phyloP scores from a whole-genome alignment of 2,888 invertebrate genomes.

The Macrosoma leucophasiata region DNA sequence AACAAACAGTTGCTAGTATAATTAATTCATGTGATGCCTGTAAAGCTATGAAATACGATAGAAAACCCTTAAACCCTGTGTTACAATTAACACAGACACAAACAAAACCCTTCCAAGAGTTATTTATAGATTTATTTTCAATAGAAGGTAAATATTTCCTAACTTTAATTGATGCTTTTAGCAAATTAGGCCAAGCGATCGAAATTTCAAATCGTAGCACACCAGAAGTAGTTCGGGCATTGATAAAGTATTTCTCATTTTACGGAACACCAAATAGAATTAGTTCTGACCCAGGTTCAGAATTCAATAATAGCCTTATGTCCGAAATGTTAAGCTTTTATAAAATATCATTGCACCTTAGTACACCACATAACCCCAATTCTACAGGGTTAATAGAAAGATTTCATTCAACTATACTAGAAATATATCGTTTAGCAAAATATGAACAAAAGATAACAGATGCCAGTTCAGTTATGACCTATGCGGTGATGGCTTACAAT shows the following conservation, averaged over 20 bases:
- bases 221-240: constrained; percentile 16
- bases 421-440: constrained; percentile 15
- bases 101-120: neutral
- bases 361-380: constrained; percentile 9
- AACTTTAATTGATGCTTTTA: constrained; percentile 22
- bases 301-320: constrained; percentile 4
- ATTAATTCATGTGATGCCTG: too few species aligned
- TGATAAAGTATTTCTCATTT: constrained; percentile 20
- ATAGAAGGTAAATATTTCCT: constrained; percentile 19
- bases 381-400: constrained; percentile 9
- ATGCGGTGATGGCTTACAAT: constrained; percentile 18
- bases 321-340: constrained; percentile 5
- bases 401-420: constrained; percentile 13
- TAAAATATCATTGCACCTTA: constrained; percentile 22
- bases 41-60: too few species aligned
- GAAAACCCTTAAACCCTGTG: too few species aligned
- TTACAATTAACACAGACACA: constrained; percentile 1
- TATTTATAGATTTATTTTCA: constrained; percentile 15
- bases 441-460: constrained; percentile 16
- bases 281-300: neutral
- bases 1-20: too few species aligned
- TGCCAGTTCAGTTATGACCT: constrained; percentile 15
- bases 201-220: constrained; percentile 14
- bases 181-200: constrained; percentile 24
- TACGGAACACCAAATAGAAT: neutral